Conservation (phyloP, 2,113 vertebrate species). For the Psilopogon haemacephalus region DNA sequence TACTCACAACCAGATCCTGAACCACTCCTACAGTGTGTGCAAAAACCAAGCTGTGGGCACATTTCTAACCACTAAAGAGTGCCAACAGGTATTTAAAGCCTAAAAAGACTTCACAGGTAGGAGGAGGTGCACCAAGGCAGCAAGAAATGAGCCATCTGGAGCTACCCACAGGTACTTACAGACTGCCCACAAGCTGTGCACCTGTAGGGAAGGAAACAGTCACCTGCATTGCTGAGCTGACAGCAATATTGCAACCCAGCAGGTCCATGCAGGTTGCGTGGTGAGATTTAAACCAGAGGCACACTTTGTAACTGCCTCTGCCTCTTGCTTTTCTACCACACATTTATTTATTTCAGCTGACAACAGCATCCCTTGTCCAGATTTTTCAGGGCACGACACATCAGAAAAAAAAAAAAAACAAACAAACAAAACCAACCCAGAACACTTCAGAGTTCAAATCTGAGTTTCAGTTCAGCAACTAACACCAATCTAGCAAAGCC, state of each 20-base stretch:
- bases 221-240: neutral
- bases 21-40: neutral
- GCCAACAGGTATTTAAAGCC: neutral
- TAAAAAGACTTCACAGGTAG: neutral
- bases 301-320: neutral
- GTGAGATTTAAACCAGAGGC: neutral
- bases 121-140: neutral
- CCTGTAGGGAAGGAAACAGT: conserved; percentile 27
- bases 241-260: conserved; percentile 21
- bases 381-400: neutral
- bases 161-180: neutral
- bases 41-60: neutral
- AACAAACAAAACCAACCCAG: neutral
- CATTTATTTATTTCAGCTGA: conserved; percentile 18
- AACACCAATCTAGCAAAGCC: neutral
- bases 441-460: conserved; percentile 17
- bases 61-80: neutral
- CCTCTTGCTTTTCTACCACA: neutral
- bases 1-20: neutral
- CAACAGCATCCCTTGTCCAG: neutral
- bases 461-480: neutral
- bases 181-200: neutral
- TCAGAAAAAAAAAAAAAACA: neutral
- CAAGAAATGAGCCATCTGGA: conserved; percentile 4
- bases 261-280: neutral